These are phyloP conservation scores for Eulemur albifrons DNA, from an alignment of 2,797 vertebrate species.

Conservation along the genomic window DNA sequence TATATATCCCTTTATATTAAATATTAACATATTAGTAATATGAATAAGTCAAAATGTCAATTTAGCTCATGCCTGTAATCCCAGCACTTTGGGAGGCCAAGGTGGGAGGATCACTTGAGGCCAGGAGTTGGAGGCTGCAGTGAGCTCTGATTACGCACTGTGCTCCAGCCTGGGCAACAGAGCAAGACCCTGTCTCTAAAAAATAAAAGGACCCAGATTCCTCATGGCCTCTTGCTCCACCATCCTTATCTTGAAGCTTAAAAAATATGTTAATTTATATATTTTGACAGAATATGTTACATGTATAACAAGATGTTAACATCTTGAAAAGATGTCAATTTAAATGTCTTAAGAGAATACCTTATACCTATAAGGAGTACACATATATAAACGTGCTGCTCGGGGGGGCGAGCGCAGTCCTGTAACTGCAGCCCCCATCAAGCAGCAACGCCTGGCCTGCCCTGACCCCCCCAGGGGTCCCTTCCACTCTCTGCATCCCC, in stretches of 20 bases:
- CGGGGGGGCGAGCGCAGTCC: accelerated
- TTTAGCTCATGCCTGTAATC: background rate
- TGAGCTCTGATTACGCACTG: background rate
- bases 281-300: background rate
- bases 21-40: too few relatives aligned
- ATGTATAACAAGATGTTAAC: background rate
- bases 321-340: background rate
- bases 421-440: too few relatives aligned
- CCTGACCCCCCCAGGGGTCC: background rate
- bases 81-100: background rate
- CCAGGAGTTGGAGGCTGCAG: background rate
- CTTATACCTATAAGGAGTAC: background rate
- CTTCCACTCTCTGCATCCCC: background rate
- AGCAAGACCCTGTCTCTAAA: background rate
- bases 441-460: background rate
- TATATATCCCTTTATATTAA: background rate
- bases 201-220: background rate
- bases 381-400: accelerated
- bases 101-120: background rate
- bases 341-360: background rate
- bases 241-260: background rate
- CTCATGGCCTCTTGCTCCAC: background rate
- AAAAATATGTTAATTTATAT: background rate
- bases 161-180: background rate
- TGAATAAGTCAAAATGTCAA: too few relatives aligned